Evolutionary conservation across 2,797 vertebrate genomes (phyloP), one percentile per base, ranked within the genome.

Genomic region (Argentina silus): DNA sequence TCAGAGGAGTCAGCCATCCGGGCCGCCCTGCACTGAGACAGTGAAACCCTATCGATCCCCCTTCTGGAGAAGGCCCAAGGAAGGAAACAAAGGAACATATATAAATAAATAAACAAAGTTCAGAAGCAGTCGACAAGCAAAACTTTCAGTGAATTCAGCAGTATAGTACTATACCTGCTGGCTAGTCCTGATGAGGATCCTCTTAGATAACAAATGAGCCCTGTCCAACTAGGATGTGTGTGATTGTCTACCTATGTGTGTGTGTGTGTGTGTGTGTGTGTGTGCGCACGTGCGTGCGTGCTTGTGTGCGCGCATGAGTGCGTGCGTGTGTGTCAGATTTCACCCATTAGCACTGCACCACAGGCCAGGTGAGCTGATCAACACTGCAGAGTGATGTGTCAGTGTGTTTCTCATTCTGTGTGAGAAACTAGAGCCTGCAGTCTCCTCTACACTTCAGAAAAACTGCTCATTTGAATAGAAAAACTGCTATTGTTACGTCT

Each of bases 41-140:
- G 66, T 68, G 43, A 85, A 68, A 78, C 57, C 15, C 27, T 61
- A 88, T 76, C 14, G 70, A 81, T 83, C 27, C 4, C 15, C 47
- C 48, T 48, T 43, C 60, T 74, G 79, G 70, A 77, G 36, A 56
- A 67, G 14, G 73, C 17, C 78, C 76, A 82, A n/a, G 17, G 67
- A 75, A 23, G 23, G 68, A 59, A 55, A 27, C 3, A 69, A n/a
- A 45, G 44, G 6, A 0, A 3, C 55, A 61, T n/a, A 53, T 7
- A 23, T 62, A 3, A 44, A 7, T 6, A 3, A 1, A 50, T 42
- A n/a, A n/a, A 47, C 14, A 8, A 69, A 14, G 67, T 50, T 56
- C 48, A 44, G 63, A 15, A 36, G 36, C 21, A 60, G 50, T 36
- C 47, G 3, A 57, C 17, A 27, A 44, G 48, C 61, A 1, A 7